A percentile compares a stretch with the other conserved stretches of the same genome.
These are phyloP conservation scores for Calypte anna DNA, from an alignment of 2,113 vertebrate species.

Conservation along the genomic window DNA sequence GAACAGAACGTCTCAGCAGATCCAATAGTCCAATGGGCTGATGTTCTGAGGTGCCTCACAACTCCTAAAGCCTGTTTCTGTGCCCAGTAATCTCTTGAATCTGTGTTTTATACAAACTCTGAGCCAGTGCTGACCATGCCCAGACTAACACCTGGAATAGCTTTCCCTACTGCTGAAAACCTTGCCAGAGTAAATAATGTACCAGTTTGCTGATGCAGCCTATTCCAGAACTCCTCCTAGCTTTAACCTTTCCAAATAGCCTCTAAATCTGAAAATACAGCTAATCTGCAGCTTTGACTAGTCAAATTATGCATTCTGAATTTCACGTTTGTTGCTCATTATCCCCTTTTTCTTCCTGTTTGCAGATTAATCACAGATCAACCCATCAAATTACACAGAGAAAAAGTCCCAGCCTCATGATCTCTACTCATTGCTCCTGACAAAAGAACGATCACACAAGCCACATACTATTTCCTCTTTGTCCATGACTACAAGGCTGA, in stretches of 20 bases:
- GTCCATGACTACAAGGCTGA: neutral
- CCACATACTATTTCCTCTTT: neutral
- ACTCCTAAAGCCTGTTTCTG: neutral
- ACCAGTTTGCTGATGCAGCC: slow-evolving; percentile 45
- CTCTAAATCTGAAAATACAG: slow-evolving; percentile 13
- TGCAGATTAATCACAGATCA: slow-evolving; percentile 5
- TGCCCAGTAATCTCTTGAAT: slow-evolving; percentile 53
- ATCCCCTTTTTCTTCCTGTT: neutral
- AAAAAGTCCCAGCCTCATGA: neutral
- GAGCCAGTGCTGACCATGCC: slow-evolving; percentile 43
- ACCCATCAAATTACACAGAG: neutral
- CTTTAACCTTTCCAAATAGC: slow-evolving; percentile 39
- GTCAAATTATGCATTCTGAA: slow-evolving; percentile 31
- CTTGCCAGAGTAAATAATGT: slow-evolving; percentile 56
- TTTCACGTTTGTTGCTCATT: slow-evolving; percentile 16
- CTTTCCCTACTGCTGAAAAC: neutral
- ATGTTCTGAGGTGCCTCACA: slow-evolving; percentile 17
- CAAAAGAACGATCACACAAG: neutral
- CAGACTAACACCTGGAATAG: slow-evolving; percentile 62
- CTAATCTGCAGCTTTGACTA: neutral
- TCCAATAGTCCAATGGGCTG: neutral
- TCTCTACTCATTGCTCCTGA: neutral
- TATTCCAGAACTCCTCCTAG: slow-evolving; percentile 53
- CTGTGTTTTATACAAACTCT: slow-evolving; percentile 54
- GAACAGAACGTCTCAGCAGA: slow-evolving; percentile 34